Conservation (phyloP, 1,140 invertebrate genomes). For the Leptinotarsa lineolata region DNA sequence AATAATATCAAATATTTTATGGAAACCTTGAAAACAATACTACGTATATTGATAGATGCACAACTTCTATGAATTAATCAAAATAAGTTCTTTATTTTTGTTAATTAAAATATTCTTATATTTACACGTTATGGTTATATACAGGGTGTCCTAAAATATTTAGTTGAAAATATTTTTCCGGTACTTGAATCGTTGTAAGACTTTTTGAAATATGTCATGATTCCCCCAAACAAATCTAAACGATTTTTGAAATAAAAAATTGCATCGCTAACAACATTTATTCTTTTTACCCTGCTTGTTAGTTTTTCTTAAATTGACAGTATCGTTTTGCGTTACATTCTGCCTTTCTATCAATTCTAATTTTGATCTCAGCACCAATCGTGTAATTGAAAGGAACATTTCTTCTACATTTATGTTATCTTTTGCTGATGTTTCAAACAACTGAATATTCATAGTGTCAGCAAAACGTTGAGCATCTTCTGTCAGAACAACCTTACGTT, state of each 20-base stretch:
- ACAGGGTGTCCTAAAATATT: conserved; percentile 3
- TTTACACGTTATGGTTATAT: conserved; percentile 10
- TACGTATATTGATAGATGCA: not conserved
- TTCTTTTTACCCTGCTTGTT: conserved; percentile 60
- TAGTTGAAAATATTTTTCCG: not conserved
- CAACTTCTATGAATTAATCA: not conserved
- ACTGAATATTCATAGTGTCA: conserved; percentile 92
- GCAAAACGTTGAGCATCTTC: conserved; percentile 97
- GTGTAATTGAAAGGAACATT: conserved; percentile 76
- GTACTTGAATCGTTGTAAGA: not conserved
- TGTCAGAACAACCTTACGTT: conserved; percentile 94
- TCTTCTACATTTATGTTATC: conserved; percentile 99
- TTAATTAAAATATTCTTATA: conserved; percentile 13
- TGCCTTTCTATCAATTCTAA: conserved; percentile 65
- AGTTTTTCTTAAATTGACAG: conserved; percentile 61
- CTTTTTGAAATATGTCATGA: not conserved
- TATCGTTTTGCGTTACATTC: conserved; percentile 62
- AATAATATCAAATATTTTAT: conserved; percentile 6
- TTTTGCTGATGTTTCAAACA: conserved; percentile 99
- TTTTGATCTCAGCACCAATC: conserved; percentile 65
- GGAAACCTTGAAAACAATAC: not conserved
- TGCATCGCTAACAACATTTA: conserved; percentile 41
- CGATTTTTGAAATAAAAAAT: not conserved
- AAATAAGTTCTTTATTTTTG: conserved; percentile 2
- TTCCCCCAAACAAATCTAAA: not conserved